Conservation (phyloP, 1,140 invertebrate genomes). For the Proctacanthus coquilletti region DNA sequence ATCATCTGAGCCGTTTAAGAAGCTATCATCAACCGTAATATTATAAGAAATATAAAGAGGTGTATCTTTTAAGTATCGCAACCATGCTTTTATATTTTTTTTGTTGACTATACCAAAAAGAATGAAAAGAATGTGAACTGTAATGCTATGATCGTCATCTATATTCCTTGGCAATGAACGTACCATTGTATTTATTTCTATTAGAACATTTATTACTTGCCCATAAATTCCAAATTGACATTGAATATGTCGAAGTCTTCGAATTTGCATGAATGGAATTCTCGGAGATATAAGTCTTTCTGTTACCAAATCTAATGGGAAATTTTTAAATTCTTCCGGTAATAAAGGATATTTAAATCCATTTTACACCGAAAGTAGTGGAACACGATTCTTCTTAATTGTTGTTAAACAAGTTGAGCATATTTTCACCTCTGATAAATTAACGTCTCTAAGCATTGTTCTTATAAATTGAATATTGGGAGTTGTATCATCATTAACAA, state of each 20-base stretch:
- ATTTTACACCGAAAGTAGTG: constrained; percentile 10
- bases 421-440: constrained; percentile 7
- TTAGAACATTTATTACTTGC: constrained; percentile 18
- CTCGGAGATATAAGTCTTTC: constrained; percentile 19
- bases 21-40: no score
- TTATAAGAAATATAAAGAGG: no score
- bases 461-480: constrained; percentile 10
- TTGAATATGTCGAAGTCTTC: constrained; percentile 16
- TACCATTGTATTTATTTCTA: constrained; percentile 17
- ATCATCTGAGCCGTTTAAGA: no score
- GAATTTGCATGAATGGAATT: constrained; percentile 25
- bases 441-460: constrained; percentile 8
- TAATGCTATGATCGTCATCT: constrained; percentile 15
- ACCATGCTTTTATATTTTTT: no score
- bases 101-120: no score
- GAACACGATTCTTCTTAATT: constrained; percentile 11
- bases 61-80: no score
- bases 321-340: constrained; percentile 8
- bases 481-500: constrained; percentile 5
- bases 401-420: constrained; percentile 11
- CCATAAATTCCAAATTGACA: constrained; percentile 16
- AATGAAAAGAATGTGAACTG: constrained; percentile 15
- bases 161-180: constrained; percentile 13
- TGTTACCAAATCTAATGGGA: constrained; percentile 10
- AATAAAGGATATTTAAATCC: constrained; percentile 14